Percentiles rank a stretch among this genome's conserved stretches.
phyloP scores from a whole-genome alignment of 1,140 invertebrate genomes.

The Drosophila biarmipes region DNA sequence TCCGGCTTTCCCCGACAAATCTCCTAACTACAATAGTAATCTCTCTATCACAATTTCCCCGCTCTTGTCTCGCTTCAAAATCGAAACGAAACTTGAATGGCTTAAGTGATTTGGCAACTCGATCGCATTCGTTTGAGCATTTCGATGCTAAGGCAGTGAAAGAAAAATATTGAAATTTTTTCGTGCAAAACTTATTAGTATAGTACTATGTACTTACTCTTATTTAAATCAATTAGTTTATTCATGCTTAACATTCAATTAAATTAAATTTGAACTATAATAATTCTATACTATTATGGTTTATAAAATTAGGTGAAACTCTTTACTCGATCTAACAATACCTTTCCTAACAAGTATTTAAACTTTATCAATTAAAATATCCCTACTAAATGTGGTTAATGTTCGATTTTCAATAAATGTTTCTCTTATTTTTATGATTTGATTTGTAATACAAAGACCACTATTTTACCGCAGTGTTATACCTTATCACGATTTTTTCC shows the following conservation, averaged over 20 bases:
- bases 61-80: constrained; percentile 17
- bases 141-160: constrained; percentile 24
- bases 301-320: too few relatives aligned
- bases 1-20: constrained; percentile 32
- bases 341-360: too few relatives aligned
- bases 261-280: not conserved
- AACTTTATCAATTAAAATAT: too few relatives aligned
- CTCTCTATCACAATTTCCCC: constrained; percentile 30
- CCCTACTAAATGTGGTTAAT: too few relatives aligned
- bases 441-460: too few relatives aligned
- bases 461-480: constrained; percentile 13
- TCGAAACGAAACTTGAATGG: constrained; percentile 56
- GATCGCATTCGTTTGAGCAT: constrained; percentile 42
- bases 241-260: not conserved
- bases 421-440: too few relatives aligned
- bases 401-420: too few relatives aligned
- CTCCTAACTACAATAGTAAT: constrained; percentile 46
- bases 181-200: too few relatives aligned
- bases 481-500: constrained; percentile 12
- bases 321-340: too few relatives aligned
- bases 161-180: constrained; percentile 7
- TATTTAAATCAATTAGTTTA: not conserved
- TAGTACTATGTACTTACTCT: too few relatives aligned
- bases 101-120: constrained; percentile 65
- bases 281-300: too few relatives aligned